phyloP scores from a whole-genome alignment of 1,140 invertebrate genomes.

The Trachymyrmex cornetzi region DNA sequence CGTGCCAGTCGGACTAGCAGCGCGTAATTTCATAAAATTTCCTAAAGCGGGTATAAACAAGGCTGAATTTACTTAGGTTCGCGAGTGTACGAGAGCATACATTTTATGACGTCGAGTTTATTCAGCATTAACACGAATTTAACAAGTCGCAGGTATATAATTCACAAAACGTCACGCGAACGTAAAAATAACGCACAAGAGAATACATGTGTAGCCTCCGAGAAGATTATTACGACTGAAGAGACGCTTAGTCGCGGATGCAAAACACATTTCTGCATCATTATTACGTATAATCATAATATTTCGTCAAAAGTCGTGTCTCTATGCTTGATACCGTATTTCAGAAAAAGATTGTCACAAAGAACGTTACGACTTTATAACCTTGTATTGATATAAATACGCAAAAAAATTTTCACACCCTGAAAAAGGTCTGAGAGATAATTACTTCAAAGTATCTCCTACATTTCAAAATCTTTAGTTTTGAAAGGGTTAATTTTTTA shows the following conservation, averaged over 20 bases:
- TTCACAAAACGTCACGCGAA: slow-evolving; percentile 1
- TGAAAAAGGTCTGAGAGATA: not conserved
- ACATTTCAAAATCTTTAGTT: too few relatives aligned
- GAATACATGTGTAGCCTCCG: not conserved
- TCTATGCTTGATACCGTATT: not conserved
- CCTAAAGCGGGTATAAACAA: slow-evolving; percentile 41
- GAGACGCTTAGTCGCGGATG: not conserved
- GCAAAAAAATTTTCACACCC: not conserved
- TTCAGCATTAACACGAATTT: slow-evolving; percentile 45
- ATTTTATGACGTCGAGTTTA: slow-evolving; percentile 44
- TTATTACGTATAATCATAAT: not conserved
- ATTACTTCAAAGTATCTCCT: not conserved
- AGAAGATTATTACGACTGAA: slow-evolving; percentile 29
- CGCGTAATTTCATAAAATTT: slow-evolving; percentile 59
- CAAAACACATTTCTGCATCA: slow-evolving; percentile 6
- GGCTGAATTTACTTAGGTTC: slow-evolving; percentile 55
- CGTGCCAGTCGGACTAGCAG: not conserved
- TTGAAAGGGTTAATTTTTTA: too few relatives aligned
- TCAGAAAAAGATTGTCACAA: not conserved
- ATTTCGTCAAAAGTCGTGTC: not conserved
- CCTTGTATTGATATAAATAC: not conserved
- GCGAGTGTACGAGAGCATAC: slow-evolving; percentile 4
- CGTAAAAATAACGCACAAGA: slow-evolving; percentile 19
- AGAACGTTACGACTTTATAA: not conserved
- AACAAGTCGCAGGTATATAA: slow-evolving; percentile 3